These are phyloP conservation scores for Aphrocallistes beatrix DNA, from an alignment of 37 sponge, comb jelly and placozoan species.

Conservation along the genomic window DNA sequence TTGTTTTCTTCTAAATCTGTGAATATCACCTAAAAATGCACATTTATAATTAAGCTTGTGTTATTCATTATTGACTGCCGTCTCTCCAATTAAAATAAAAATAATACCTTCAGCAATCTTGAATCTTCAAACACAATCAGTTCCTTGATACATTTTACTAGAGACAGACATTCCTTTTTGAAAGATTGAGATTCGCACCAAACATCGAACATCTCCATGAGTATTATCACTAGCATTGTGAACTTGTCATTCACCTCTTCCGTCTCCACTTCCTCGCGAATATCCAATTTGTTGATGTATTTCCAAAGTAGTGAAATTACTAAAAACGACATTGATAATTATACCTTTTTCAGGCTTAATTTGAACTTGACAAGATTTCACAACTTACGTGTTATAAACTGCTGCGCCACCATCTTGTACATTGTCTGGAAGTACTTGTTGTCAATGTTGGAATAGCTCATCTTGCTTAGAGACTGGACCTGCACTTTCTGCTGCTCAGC, in stretches of 20 bases:
- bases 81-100: too few species aligned
- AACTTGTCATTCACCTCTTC: conserved; percentile 5
- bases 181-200: conserved; percentile 15
- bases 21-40: background rate
- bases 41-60: background rate
- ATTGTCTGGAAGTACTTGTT: conserved; percentile 10
- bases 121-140: conserved; percentile 1
- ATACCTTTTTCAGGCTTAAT: too few species aligned
- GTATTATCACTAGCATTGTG: background rate
- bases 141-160: background rate
- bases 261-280: background rate
- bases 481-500: background rate
- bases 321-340: background rate
- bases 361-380: too few species aligned
- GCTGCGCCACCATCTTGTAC: background rate
- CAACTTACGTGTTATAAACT: background rate
- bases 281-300: background rate
- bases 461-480: background rate
- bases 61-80: background rate
- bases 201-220: background rate
- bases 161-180: background rate
- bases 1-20: background rate
- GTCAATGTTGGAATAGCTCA: background rate
- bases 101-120: background rate
- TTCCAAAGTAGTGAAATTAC: background rate